Conservation (phyloP, 2,888 invertebrate species). For the Ophion obscuratus region DNA sequence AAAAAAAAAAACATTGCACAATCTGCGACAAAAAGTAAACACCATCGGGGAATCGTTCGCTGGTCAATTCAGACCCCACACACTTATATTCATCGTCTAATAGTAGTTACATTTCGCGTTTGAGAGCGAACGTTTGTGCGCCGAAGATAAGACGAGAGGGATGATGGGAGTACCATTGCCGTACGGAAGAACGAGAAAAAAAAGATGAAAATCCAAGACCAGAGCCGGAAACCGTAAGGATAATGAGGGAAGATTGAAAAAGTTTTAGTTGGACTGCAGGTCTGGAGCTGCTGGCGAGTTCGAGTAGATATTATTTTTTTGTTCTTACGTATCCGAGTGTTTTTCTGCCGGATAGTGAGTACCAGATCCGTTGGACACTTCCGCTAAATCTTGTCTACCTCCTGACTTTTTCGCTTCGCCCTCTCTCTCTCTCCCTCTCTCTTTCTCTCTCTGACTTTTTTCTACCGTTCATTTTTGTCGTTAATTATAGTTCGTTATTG, state of each 20-base stretch:
- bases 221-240: slow-evolving; percentile 67
- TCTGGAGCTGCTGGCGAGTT: slow-evolving; percentile 20
- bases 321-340: slow-evolving; percentile 49
- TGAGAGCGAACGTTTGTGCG: slow-evolving; percentile 1
- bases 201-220: slow-evolving; percentile 58
- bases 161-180: neutral
- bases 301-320: slow-evolving; percentile 68
- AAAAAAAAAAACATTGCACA: too few species aligned
- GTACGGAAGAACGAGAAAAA: slow-evolving; percentile 8
- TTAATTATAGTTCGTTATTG: slow-evolving; percentile 63
- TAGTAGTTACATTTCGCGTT: slow-evolving; percentile 22
- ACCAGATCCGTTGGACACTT: slow-evolving; percentile 49
- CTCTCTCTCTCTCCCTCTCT: neutral
- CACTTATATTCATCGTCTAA: too few species aligned
- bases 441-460: neutral
- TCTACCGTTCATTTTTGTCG: slow-evolving; percentile 42
- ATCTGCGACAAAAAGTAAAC: too few species aligned
- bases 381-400: slow-evolving; percentile 45
- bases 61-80: too few species aligned
- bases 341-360: slow-evolving; percentile 17
- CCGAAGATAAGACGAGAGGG: too few species aligned
- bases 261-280: slow-evolving; percentile 71
- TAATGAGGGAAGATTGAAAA: slow-evolving; percentile 82
- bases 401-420: neutral
- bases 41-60: too few species aligned